A percentile compares a stretch with the other conserved stretches of the same genome.
Evolutionary conservation across 2,797 vertebrate species (phyloP).

Genomic region (Sitta carolinensis): DNA sequence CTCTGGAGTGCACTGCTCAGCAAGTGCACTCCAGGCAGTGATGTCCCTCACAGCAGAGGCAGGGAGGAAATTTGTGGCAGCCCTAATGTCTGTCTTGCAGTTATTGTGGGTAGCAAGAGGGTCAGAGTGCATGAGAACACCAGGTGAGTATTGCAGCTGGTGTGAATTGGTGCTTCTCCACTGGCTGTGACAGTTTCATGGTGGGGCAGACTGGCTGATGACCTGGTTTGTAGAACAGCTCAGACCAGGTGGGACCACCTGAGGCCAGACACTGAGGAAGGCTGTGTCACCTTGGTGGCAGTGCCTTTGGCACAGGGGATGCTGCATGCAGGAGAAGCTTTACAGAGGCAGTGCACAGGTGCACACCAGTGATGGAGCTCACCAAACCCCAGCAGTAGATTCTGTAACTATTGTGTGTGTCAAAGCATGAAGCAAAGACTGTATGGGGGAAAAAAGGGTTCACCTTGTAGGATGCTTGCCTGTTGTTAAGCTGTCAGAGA

Average conservation of each 20-base stretch:
- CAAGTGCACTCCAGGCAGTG: background rate
- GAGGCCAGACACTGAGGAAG: background rate
- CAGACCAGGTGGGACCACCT: background rate
- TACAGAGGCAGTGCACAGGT: background rate
- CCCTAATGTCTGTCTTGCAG: rapidly evolving
- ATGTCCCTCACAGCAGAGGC: background rate
- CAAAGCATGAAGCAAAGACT: background rate
- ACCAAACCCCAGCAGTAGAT: background rate
- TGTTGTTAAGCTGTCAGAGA: background rate
- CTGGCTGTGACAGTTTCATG: background rate
- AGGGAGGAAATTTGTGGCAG: background rate
- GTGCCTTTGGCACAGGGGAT: background rate
- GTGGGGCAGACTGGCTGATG: background rate
- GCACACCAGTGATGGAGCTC: background rate
- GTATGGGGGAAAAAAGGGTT: background rate
- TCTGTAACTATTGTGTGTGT: background rate
- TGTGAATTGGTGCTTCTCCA: background rate
- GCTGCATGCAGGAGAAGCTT: background rate
- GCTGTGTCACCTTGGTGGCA: background rate
- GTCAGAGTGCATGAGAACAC: background rate
- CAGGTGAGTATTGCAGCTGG: background rate
- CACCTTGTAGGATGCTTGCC: background rate
- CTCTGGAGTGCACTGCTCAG: background rate
- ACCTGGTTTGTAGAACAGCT: background rate
- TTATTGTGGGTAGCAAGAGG: background rate